A percentile compares a stretch with the other conserved stretches of the same genome.
Evolutionary conservation across 2,888 invertebrate genomes (phyloP).

Genomic region (Dione vanillae): DNA sequence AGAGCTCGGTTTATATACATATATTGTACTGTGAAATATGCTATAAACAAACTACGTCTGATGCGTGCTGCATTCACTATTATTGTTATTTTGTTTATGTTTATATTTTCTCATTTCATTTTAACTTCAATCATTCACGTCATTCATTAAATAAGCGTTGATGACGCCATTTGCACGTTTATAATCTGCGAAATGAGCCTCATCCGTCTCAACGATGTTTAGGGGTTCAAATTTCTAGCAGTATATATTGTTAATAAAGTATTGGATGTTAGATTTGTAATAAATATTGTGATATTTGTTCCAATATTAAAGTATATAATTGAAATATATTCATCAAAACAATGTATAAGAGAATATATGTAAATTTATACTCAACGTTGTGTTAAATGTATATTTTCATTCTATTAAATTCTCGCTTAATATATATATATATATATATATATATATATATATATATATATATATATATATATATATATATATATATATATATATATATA

Average conservation of each 20-base stretch:
- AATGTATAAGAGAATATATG: too few relatives aligned
- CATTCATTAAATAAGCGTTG: neutral
- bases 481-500: neutral
- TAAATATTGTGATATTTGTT: too few relatives aligned
- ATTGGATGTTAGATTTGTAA: too few relatives aligned
- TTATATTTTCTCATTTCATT: neutral
- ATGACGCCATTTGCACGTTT: neutral
- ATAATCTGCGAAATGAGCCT: neutral
- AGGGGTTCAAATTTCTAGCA: neutral
- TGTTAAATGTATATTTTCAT: neutral
- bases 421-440: too few relatives aligned
- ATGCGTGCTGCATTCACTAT: neutral
- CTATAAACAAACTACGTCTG: slow-evolving; percentile 5
- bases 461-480: too few relatives aligned
- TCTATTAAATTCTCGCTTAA: too few relatives aligned
- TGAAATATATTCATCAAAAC: too few relatives aligned
- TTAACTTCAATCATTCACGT: too few relatives aligned
- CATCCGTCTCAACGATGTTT: neutral
- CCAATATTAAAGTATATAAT: too few relatives aligned
- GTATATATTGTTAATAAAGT: too few relatives aligned
- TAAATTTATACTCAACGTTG: neutral
- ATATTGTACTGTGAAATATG: slow-evolving; percentile 34
- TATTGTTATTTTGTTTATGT: slow-evolving; percentile 2
- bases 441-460: too few relatives aligned
- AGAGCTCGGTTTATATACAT: slow-evolving; percentile 54